Percentiles rank a stretch among this genome's conserved stretches.
Evolutionary conservation across 2,113 vertebrate species (phyloP).

Genomic region (Myrmophylax atrothorax): DNA sequence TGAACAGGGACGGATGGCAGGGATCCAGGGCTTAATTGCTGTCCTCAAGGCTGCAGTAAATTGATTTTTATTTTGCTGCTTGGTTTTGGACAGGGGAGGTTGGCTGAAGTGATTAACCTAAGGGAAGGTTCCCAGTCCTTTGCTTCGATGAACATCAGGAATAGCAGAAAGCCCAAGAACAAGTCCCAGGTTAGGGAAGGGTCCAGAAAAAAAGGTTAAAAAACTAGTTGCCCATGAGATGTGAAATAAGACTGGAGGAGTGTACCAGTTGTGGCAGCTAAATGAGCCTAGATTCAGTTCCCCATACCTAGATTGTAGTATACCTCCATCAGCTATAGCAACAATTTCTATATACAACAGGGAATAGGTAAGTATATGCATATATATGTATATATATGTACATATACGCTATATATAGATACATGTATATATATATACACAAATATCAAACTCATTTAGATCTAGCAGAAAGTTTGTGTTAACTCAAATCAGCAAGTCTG

Average conservation of each 20-base stretch:
- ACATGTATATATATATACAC: conserved; percentile 13
- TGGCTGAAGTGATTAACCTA: background rate
- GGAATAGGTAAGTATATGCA: background rate
- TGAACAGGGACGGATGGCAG: background rate
- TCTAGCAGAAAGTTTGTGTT: background rate
- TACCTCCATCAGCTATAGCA: conserved; percentile 35
- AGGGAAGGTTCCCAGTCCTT: background rate
- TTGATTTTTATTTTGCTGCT: background rate
- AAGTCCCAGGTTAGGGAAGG: background rate
- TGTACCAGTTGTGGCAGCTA: background rate
- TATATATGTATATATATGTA: conserved; percentile 35
- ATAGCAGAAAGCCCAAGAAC: background rate
- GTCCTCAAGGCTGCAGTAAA: background rate
- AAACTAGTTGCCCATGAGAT: background rate
- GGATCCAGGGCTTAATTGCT: background rate
- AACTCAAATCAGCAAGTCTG: background rate
- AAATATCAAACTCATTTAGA: conserved; percentile 33
- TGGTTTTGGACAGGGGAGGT: background rate
- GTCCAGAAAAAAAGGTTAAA: background rate
- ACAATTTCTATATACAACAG: conserved; percentile 67
- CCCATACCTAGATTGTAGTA: conserved; percentile 35
- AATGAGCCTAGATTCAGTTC: conserved; percentile 9
- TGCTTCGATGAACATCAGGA: background rate
- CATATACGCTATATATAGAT: background rate
- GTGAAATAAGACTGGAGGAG: background rate